Base-by-base conservation (phyloP, 1,140 invertebrate species). In the Rhopalosiphum maidis region DNA sequence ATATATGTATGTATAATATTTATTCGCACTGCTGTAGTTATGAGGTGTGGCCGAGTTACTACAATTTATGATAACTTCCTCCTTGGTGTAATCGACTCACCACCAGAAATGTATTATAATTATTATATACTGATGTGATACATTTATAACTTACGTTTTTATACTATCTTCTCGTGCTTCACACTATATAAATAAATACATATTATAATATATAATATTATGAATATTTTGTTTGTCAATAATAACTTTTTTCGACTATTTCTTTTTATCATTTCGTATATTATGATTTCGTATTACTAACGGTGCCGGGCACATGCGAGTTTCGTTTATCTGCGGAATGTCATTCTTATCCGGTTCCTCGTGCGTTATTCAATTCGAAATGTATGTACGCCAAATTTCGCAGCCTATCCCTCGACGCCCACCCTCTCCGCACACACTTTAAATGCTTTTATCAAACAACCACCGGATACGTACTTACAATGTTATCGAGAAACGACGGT, bases 371-470 rank as follows among this genome's bases (percentile, higher is more conserved):
- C 90, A 92, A 90, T 90, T 83, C 48, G 90, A 48, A 82, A 51
- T 83, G 46, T 48, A 68, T 92, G 30, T 48, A 83, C 43, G 68
- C 68, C 90, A n/a, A 92, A 92, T 83, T 95, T 95, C 95, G 95
- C 95, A 48, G 48, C 94, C 94, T 83, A 55, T 94, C 54, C 92
- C 89, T 41, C 88, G 35, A 92, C 93, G 90, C 25, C 93, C 90
- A 0, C 43, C 90, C 23, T 54, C 54, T 85, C 30, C 95, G 95
- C 95, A 95, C 95, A 95, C 95, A 95, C 95, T 95, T 95, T 94
- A 95, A 95, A 60, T 55, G 86, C 86, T 54, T 89, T 89, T 87
- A 93, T 93, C 77, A 83, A n/a, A 91, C 88, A 43, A n/a, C 51
- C 48, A 68, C 43, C 43, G 68, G 51, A 85, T 83, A 91, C 30